Base-by-base conservation (phyloP, 2,113 vertebrate genomes). In the Centropus unirufus region DNA sequence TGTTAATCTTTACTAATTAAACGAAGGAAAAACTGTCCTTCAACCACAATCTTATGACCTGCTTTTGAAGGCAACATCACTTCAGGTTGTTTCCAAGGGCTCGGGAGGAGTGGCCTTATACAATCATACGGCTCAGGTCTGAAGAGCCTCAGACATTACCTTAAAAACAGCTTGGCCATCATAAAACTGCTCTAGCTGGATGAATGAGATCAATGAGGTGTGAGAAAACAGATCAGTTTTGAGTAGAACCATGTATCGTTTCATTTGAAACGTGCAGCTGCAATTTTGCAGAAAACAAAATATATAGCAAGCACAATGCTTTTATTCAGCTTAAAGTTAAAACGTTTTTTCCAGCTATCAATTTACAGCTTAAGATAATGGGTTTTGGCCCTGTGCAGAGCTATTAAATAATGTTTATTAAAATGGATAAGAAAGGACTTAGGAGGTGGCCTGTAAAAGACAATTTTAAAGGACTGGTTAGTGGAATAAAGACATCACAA, bases 291-390 rank as follows among this genome's bases (percentile, higher is more conserved):
- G 87, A 94, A 96, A 89, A 95, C 92, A 93, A 93, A 91, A 74
- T 63, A 39, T 62, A 90, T 46, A 82, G 61, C 40, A 87, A 68
- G 80, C 73, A 95, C 92, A 96, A 94, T 93, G 89, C 89, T 91
- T 94, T 96, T 93, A 94, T 97, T 97, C 92, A 97, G 44, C 64
- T 82, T 73, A 57, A 90, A 92, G 83, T 93, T 77, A 62, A 89
- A 74, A 73, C 73, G 36, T 94, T 84, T 94, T 97, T 95, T 83
- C 95, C 94, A 96, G 91, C 83, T 97, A 94, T 97, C 95, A 89
- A 64, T 96, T 97, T 97, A 92, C 95, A 94, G 80, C 73, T 94
- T 96, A 90, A 96, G 96, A 97, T 92, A 97, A 94, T 96, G 95
- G 92, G 94, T 94, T 95, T 94, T 94, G 94, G 95, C 95, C 92